Evolutionary conservation across 2,888 invertebrate genomes (phyloP).

Genomic region (Xanthia togata): DNA sequence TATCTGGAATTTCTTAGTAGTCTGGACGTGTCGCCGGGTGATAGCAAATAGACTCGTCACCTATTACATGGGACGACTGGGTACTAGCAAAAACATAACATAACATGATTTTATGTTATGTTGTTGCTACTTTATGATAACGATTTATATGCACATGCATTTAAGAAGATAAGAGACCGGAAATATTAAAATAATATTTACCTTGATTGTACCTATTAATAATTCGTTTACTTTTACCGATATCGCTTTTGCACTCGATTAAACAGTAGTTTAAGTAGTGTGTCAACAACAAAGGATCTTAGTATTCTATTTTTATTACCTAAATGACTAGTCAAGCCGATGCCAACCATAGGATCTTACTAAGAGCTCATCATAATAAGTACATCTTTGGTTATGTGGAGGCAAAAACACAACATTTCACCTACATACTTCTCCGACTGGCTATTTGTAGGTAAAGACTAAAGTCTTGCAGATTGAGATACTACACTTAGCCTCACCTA

Average conservation of each 20-base stretch:
- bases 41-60: not conserved
- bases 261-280: not conserved
- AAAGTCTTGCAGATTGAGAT: conserved; percentile 39
- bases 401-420: conserved; percentile 18
- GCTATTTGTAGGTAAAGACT: conserved; percentile 13
- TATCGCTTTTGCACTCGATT: not conserved
- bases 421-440: conserved; percentile 13
- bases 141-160: not conserved
- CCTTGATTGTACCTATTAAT: not conserved
- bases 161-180: not conserved
- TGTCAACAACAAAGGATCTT: not conserved
- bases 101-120: no score
- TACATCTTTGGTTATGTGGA: conserved; percentile 1
- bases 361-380: conserved; percentile 1
- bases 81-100: no score
- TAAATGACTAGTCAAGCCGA: not conserved
- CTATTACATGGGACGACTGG: no score
- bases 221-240: no score
- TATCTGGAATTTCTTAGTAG: not conserved
- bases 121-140: not conserved
- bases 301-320: not conserved
- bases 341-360: not conserved
- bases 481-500: conserved; percentile 22
- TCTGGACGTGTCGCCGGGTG: not conserved
- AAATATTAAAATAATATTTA: not conserved